Evolutionary conservation across 2,113 vertebrate species (phyloP), one percentile per base, ranked within the genome.

Genomic region (Heterochromis multidens): DNA sequence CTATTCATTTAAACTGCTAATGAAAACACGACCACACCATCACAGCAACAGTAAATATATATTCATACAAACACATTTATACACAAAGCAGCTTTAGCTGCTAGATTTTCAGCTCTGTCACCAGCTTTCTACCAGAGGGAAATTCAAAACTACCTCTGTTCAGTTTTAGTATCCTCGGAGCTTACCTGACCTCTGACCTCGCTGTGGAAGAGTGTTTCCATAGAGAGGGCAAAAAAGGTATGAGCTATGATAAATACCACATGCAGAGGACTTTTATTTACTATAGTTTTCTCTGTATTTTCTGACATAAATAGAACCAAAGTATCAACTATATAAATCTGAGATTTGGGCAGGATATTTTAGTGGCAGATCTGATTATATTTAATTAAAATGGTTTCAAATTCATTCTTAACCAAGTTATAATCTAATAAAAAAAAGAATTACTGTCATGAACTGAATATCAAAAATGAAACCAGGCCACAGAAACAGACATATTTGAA

Each of bases 101-200:
- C 58, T 19, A 3, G 27, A 31, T 49, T 17, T 52, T 27, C 13
- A 17, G 25, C 17, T 14, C 19, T 8, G 33, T 40, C 5, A 49
- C 5, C 17, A 61, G 19, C 59, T 12, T 5, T 59, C 49, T 27
- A 81, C 31, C 46, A 83, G 46, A 46, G 6, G 49, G 62, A 43
- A 35, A 72, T 43, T 49, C 7, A 74, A 82, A 46, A 52, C 70
- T 33, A 70, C 11, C 62, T 25, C 1, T 16, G 29, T 27, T 62
- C 63, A 29, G 37, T 33, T 46, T 17, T 3, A 16, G 33, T 7
- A n/a, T 76, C 33, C 23, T 76, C 31, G 21, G 31, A 11, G 27
- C 79, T 82, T 78, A 87, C 70, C 84, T 90, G 79, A 85, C 79
- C 49, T 78, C 31, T 82, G 46, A 85, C 54, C 79, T 67, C 49